phyloP scores from a whole-genome alignment of 2,888 invertebrate species.

The Tenthredo amoena region DNA sequence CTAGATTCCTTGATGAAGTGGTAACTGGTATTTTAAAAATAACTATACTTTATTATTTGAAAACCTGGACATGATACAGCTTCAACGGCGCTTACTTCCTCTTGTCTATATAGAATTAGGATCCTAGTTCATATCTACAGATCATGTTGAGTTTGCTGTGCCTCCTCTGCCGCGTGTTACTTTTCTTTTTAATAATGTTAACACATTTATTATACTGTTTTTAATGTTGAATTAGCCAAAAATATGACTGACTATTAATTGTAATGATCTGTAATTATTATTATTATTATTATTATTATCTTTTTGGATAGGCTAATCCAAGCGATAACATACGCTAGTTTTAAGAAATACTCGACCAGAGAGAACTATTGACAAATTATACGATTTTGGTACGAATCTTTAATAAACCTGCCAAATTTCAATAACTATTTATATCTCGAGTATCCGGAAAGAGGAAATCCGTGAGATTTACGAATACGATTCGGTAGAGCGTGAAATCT shows the following conservation, averaged over 20 bases:
- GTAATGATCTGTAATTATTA: slow-evolving; percentile 45
- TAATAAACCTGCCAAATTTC: neutral
- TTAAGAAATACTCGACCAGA: slow-evolving; percentile 41
- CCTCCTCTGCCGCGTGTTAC: slow-evolving; percentile 24
- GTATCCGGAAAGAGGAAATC: neutral
- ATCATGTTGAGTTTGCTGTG: slow-evolving; percentile 43
- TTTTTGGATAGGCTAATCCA: slow-evolving; percentile 36
- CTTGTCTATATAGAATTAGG: slow-evolving; percentile 34
- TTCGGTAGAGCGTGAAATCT: neutral
- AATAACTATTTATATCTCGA: neutral
- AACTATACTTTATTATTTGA: slow-evolving; percentile 14
- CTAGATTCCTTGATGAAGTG: neutral
- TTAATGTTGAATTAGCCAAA: slow-evolving; percentile 48
- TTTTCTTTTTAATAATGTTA: slow-evolving; percentile 9
- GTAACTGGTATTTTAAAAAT: neutral
- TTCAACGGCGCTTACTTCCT: slow-evolving; percentile 45
- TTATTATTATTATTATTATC: slow-evolving; percentile 36
- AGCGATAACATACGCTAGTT: slow-evolving; percentile 10
- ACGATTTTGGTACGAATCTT: slow-evolving; percentile 6
- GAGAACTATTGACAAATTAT: slow-evolving; percentile 24
- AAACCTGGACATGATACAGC: slow-evolving; percentile 20
- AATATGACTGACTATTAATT: slow-evolving; percentile 55
- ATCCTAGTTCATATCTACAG: slow-evolving; percentile 7
- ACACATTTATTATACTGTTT: slow-evolving; percentile 24
- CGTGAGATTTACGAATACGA: neutral